Conservation (phyloP, 2,888 invertebrate genomes). For the Noctua pronuba region DNA sequence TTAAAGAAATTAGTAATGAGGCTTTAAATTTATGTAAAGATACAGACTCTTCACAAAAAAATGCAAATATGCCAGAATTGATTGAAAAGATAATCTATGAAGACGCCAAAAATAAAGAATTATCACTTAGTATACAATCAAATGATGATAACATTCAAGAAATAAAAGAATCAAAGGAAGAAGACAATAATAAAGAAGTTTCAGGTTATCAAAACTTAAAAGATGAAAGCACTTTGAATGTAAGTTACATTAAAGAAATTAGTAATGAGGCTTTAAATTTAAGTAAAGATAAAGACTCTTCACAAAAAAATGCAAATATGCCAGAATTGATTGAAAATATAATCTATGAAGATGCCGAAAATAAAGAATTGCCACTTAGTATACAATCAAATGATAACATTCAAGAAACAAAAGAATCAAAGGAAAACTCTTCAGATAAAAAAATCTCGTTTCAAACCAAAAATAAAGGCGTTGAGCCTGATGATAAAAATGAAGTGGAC, state of each 20-base stretch:
- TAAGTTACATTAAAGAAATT: not conserved
- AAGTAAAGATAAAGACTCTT: not conserved
- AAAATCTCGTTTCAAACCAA: not conserved
- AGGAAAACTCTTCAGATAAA: not conserved
- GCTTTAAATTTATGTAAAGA: slow-evolving; percentile 4
- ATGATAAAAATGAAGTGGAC: not conserved
- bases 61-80: slow-evolving; percentile 1
- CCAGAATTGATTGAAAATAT: slow-evolving; percentile 11
- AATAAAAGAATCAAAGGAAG: not conserved
- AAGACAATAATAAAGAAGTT: not conserved
- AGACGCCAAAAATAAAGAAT: slow-evolving; percentile 23
- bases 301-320: not conserved
- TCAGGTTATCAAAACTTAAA: not conserved
- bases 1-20: not conserved
- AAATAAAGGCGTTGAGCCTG: slow-evolving; percentile 3
- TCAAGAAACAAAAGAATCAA: not conserved
- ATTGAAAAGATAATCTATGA: not conserved
- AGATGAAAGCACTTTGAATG: not conserved
- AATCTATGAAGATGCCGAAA: not conserved
- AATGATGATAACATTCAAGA: slow-evolving; percentile 20
- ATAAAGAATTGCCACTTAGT: slow-evolving; percentile 27
- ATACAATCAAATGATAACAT: slow-evolving; percentile 26
- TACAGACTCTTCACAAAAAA: not conserved
- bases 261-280: slow-evolving; percentile 2
- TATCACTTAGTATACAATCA: slow-evolving; percentile 18